Conservation (phyloP, 1,140 invertebrate genomes). For the Drosophila mojavensis region DNA sequence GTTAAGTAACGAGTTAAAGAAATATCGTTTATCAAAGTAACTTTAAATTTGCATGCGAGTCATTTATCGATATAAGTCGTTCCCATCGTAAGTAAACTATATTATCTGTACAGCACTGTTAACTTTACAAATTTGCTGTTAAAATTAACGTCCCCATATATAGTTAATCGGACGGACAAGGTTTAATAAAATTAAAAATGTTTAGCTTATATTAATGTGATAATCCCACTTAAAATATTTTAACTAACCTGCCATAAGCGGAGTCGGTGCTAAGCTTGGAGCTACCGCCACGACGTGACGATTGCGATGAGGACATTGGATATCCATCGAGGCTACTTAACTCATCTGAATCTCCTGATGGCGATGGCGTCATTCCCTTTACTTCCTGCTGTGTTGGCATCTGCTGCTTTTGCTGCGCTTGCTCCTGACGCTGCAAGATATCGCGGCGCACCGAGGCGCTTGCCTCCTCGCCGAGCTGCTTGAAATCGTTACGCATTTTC, state of each 20-base stretch:
- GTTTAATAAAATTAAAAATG: too few relatives aligned
- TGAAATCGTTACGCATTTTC: constrained; percentile 69
- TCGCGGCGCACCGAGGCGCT: constrained; percentile 53
- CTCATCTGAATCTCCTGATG: constrained; percentile 78
- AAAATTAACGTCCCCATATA: too few relatives aligned
- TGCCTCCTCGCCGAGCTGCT: constrained; percentile 64
- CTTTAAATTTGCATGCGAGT: neutral
- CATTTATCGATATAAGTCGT: constrained; percentile 2
- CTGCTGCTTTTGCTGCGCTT: constrained; percentile 21
- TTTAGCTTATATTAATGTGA: too few relatives aligned
- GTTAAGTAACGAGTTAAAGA: neutral
- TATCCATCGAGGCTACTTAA: constrained; percentile 77
- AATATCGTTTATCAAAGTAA: neutral
- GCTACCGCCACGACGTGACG: constrained; percentile 60
- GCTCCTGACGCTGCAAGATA: constrained; percentile 20
- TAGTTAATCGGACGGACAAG: too few relatives aligned
- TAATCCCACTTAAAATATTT: neutral
- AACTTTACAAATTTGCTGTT: too few relatives aligned
- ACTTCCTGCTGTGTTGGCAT: constrained; percentile 12
- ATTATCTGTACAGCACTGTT: neutral
- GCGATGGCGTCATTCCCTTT: constrained; percentile 43
- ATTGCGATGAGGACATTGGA: constrained; percentile 71
- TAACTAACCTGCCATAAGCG: constrained; percentile 88
- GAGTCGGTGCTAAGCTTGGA: constrained; percentile 86
- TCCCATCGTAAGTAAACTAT: neutral